A percentile compares a stretch with the other conserved stretches of the same genome.
Conservation (phyloP, 2,797 vertebrate species). For the Manis javanica region DNA sequence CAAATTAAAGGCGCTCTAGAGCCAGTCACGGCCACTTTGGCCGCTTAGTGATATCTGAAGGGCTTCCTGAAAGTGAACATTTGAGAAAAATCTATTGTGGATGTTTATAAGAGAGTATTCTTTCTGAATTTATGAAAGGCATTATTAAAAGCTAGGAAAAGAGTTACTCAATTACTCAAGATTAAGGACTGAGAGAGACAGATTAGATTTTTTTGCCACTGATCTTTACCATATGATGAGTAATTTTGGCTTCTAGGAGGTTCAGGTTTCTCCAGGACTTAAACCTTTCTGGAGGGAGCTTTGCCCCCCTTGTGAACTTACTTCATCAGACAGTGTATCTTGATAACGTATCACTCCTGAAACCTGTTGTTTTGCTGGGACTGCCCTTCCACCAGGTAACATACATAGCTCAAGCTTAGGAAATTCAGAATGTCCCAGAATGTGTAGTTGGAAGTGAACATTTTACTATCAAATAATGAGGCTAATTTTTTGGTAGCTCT, state of each 20-base stretch:
- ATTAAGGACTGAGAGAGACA: not conserved
- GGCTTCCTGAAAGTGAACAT: not conserved
- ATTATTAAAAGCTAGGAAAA: not conserved
- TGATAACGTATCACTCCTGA: not conserved
- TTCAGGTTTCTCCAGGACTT: not conserved
- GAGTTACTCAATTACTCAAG: not conserved
- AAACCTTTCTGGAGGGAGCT: not conserved
- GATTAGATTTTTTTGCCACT: not conserved
- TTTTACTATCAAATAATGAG: not conserved
- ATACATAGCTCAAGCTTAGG: not conserved
- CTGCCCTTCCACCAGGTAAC: not conserved
- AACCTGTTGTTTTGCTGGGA: not conserved
- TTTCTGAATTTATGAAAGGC: not conserved
- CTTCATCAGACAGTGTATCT: not conserved
- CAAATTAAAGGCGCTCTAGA: not conserved
- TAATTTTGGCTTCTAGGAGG: not conserved
- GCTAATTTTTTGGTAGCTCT: conserved; percentile 46
- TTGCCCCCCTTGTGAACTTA: not conserved
- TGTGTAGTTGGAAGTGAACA: not conserved
- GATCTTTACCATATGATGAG: not conserved
- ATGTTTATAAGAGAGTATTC: not conserved
- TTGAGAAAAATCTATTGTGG: not conserved
- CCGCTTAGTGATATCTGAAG: not conserved
- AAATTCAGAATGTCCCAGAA: conserved; percentile 1
- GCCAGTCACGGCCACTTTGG: not conserved